Evolutionary conservation across 2,888 invertebrate species (phyloP).

Genomic region (Mellilla xanthometata): DNA sequence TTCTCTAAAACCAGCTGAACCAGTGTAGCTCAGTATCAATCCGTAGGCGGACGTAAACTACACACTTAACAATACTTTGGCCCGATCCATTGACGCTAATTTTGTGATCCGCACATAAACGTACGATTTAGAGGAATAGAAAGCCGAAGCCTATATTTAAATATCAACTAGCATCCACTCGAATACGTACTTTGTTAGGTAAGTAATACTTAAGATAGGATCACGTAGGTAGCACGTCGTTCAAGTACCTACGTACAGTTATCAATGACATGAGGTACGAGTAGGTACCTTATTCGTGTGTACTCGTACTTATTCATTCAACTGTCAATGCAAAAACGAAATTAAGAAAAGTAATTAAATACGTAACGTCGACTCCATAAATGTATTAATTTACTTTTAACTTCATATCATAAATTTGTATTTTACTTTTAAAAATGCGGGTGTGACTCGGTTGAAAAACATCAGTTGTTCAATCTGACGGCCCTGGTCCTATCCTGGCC

Average conservation of each 20-base stretch:
- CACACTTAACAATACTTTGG: constrained; percentile 43
- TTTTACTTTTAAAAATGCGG: too few relatives aligned
- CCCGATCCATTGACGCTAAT: constrained; percentile 47
- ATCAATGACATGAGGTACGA: background rate
- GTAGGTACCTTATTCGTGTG: background rate
- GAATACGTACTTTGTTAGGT: background rate
- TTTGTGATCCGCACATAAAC: constrained; percentile 52
- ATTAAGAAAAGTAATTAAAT: too few relatives aligned
- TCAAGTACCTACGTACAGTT: too few relatives aligned
- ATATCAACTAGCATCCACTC: constrained; percentile 14
- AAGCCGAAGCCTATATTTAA: constrained; percentile 30
- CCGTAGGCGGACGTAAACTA: constrained; percentile 44
- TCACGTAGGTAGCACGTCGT: constrained; percentile 3
- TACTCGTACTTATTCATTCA: too few relatives aligned
- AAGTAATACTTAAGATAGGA: constrained; percentile 1
- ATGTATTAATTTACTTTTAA: too few relatives aligned
- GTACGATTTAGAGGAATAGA: constrained; percentile 36
- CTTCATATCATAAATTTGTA: too few relatives aligned
- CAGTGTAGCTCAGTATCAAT: background rate
- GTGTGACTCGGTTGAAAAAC: too few relatives aligned
- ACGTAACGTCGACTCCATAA: too few relatives aligned
- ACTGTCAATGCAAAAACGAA: too few relatives aligned
- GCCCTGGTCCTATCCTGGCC: too few relatives aligned
- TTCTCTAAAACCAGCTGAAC: too few relatives aligned
- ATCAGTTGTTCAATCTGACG: too few relatives aligned